Evolutionary conservation across 2,888 invertebrate species (phyloP), one percentile per base, ranked within the genome.

Genomic region (Diplazon laetatorius): DNA sequence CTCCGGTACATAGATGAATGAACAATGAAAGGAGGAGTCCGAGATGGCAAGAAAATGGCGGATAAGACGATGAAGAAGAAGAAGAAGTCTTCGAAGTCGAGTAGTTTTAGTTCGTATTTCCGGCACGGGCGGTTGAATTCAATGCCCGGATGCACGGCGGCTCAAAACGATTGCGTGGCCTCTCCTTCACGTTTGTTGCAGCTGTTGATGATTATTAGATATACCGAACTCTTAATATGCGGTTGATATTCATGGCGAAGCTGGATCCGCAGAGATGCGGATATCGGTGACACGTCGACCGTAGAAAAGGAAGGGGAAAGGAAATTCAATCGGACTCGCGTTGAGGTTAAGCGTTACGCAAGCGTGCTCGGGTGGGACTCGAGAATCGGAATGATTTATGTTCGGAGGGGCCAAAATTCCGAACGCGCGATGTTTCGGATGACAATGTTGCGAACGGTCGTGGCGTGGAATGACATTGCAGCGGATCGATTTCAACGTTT

Each of bases 141-240:
- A 88, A 88, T 88, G 88, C 85, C 88, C 88, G 88, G 88, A 88
- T 88, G 86, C 82, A 86, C 86, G 86, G 85, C 82, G 83, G 77
- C 82, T 74, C 86, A 84, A n/a, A n/a, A 84, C 83, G 84, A 85
- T 85, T 83, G 86, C 86, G 42, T 59, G 77, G 82, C 74, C 76
- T 62, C 78, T 60, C 80, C 80, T 74, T 42, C 75, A 68, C 52
- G n/a, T n/a, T 57, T 22, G 14, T 12, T 20, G 60, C 50, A 25
- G 46, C 14, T 30, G 37, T 8, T 35, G 50, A 6, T 22, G n/a
- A n/a, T n/a, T 8, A 22, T 30, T 50, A 12, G 12, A 6, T 9
- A 30, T 1, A 6, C n/a, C n/a, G 6, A 30, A 8, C 10, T 10
- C 52, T 25, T 25, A 30, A 44, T n/a, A n/a, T n/a, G n/a, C n/a